Evolutionary conservation across 1,140 invertebrate species (phyloP), one percentile per base, ranked within the genome.

Genomic region (Anoplophora glabripennis): DNA sequence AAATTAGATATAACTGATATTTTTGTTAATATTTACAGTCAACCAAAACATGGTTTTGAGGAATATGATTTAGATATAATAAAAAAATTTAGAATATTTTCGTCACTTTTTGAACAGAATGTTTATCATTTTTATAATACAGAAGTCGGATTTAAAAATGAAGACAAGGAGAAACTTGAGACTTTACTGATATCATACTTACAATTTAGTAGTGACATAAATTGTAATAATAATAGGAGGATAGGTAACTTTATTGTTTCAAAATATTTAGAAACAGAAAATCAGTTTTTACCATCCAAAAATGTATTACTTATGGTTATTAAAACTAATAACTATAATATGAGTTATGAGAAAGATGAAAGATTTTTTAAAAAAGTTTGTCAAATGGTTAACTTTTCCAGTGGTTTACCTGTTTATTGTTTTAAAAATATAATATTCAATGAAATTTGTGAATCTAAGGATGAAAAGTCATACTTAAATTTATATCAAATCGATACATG

Each of bases 41-140:
- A 38, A 40, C 14, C 53, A n/a, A 49, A 59, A 40, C 38, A 56
- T 42, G 53, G 54, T 34, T 59, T 63, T 58, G 44, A 64, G 42
- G 49, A 65, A 37, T 55, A 60, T 9, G 47, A 63, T 21, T 11
- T 41, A 3, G 21, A 65, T 47, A 57, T 69, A 8, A 35, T 42
- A 49, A 21, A 47, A 12, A 63, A 61, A 41, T 52, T 69, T 21
- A 35, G 47, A 21, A 14, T 45, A 15, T 66, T 70, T 59, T 55
- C 40, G 33, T 63, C 46, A 15, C 63, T 65, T 8, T 66, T 72
- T 48, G 70, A 73, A 64, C 59, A 66, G 38, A 58, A 65, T n/a
- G 44, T 68, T 33, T 69, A 64, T 48, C 52, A 67, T 38, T 49
- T 68, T 40, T 70, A 55, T 48, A 60, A 64, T 55, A 48, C 57